Evolutionary conservation across 2,797 vertebrate genomes (phyloP).

Genomic region (Petrocephalus sullivani): DNA sequence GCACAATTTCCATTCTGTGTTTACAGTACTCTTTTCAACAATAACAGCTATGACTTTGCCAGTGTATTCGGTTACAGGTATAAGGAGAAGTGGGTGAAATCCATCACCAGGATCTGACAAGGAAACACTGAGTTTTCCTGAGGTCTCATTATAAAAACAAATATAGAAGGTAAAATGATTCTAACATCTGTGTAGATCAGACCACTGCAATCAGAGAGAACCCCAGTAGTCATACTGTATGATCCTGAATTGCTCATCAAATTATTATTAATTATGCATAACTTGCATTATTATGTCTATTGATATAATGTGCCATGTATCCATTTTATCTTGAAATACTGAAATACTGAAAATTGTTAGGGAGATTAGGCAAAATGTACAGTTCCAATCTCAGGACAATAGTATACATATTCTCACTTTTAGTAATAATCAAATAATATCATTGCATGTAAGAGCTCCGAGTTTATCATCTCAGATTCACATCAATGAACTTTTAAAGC

Average conservation of each 20-base stretch:
- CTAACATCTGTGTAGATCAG: neutral
- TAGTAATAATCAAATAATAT: neutral
- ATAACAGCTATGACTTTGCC: neutral
- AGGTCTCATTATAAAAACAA: neutral
- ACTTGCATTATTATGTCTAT: neutral
- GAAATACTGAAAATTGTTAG: neutral
- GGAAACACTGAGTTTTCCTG: neutral
- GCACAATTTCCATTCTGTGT: neutral
- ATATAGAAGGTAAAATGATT: neutral
- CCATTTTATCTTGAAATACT: neutral
- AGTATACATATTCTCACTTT: neutral
- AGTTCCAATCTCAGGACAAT: neutral
- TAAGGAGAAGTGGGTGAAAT: neutral
- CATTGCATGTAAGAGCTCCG: neutral
- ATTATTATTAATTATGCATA: neutral
- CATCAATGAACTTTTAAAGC: neutral
- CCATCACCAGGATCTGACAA: neutral
- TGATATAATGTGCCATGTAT: neutral
- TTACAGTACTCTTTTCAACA: neutral
- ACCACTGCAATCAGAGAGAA: neutral
- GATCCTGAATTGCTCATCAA: neutral
- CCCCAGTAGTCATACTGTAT: neutral
- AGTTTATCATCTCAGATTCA: neutral
- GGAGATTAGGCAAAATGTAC: neutral
- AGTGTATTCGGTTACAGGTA: neutral